Percentiles rank a stretch among this genome's conserved stretches.
These are phyloP conservation scores for Odontomyia ornata DNA, from an alignment of 2,888 invertebrate species.

Conservation along the genomic window DNA sequence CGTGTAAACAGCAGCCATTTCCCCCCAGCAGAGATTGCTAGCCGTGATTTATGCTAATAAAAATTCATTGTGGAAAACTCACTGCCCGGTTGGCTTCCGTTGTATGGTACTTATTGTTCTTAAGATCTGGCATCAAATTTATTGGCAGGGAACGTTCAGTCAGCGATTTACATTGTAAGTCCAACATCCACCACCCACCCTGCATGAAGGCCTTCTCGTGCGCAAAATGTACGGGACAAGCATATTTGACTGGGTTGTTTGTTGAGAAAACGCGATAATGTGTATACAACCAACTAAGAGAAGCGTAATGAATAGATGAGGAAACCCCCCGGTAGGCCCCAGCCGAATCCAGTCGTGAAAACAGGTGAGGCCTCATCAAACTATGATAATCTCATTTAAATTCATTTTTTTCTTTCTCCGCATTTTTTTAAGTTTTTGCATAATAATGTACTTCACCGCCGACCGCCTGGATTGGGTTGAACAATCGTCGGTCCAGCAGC, in stretches of 20 bases:
- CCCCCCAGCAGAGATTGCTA: too few relatives aligned
- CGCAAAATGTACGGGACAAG: background rate
- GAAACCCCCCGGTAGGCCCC: background rate
- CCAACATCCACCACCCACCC: background rate
- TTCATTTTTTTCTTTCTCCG: background rate
- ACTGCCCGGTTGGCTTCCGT: too few relatives aligned
- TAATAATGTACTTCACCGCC: background rate
- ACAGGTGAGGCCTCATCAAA: background rate
- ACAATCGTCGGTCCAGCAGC: background rate
- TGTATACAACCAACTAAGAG: background rate
- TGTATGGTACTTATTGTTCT: background rate
- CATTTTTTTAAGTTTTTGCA: background rate
- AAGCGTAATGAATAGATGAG: background rate
- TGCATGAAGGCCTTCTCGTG: background rate
- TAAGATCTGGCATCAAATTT: background rate
- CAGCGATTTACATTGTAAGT: background rate
- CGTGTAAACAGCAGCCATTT: too few relatives aligned
- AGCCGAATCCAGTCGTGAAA: too few relatives aligned
- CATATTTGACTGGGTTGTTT: background rate
- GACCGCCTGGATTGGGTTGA: background rate
- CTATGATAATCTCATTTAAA: conserved; percentile 34
- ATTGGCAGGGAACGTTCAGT: background rate
- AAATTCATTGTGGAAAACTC: background rate
- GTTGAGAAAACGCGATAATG: background rate
- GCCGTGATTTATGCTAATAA: background rate